Percentiles rank a stretch among this genome's conserved stretches.
Evolutionary conservation across 2,797 vertebrate genomes (phyloP).

Genomic region (Chrysolophus pictus): DNA sequence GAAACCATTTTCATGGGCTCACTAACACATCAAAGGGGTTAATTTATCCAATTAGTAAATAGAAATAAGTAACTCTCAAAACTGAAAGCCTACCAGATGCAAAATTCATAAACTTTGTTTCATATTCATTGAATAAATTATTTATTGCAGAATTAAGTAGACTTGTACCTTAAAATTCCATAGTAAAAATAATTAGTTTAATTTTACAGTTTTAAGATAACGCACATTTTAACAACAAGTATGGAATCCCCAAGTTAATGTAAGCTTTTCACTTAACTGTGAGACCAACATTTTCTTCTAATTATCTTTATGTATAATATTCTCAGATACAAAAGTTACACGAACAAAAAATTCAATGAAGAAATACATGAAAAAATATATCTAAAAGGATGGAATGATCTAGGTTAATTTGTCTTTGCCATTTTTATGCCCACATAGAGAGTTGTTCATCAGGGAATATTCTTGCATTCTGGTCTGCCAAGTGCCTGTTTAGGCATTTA

Average conservation of each 20-base stretch:
- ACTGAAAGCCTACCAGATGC: background rate
- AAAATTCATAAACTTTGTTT: background rate
- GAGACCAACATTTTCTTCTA: background rate
- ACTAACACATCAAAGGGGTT: background rate
- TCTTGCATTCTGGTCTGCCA: background rate
- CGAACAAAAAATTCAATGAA: background rate
- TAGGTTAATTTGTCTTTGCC: background rate
- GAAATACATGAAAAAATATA: conserved; percentile 39
- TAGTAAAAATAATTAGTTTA: background rate
- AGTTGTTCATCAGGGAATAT: conserved; percentile 8
- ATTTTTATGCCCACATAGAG: background rate
- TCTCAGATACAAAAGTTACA: background rate
- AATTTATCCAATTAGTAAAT: background rate
- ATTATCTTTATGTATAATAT: background rate
- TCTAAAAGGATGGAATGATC: background rate
- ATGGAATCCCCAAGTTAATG: background rate
- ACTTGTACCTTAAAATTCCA: background rate
- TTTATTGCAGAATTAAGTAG: background rate
- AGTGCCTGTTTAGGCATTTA: background rate
- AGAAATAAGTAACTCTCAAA: background rate
- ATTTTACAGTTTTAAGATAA: background rate
- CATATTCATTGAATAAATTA: background rate
- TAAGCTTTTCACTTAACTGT: background rate
- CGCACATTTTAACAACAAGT: background rate
- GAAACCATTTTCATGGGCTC: background rate